Evolutionary conservation across 2,797 vertebrate genomes (phyloP).

Genomic region (Lerista edwardsae): DNA sequence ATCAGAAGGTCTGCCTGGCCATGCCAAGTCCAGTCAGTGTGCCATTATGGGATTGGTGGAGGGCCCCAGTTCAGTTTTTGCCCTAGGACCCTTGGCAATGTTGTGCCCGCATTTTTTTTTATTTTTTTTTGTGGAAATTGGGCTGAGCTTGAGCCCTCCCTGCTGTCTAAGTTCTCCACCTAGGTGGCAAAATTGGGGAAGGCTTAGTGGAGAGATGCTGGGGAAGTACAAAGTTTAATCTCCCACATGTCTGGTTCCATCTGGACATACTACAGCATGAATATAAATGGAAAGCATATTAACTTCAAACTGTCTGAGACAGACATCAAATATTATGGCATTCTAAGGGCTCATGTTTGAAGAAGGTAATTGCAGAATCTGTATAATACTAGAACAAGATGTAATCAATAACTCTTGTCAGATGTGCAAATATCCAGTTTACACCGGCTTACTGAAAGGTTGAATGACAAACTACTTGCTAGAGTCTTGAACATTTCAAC

Average conservation of each 20-base stretch:
- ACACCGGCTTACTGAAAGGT: not conserved
- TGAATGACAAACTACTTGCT: not conserved
- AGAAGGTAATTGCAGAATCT: constrained; percentile 21
- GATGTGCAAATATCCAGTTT: not conserved
- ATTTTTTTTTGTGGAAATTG: too few relatives aligned
- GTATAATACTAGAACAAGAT: constrained; percentile 23
- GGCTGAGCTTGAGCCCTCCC: too few relatives aligned
- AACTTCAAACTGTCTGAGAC: constrained; percentile 21
- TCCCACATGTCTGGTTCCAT: not conserved
- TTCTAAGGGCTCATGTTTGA: constrained; percentile 39
- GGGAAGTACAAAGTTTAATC: constrained; percentile 39
- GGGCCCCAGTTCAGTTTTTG: too few relatives aligned
- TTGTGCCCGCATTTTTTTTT: too few relatives aligned
- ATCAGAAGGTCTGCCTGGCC: too few relatives aligned
- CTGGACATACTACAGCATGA: constrained; percentile 23
- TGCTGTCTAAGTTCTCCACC: too few relatives aligned
- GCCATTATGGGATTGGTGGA: too few relatives aligned
- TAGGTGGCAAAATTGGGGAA: too few relatives aligned
- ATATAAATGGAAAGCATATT: constrained; percentile 35
- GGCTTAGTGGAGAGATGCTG: constrained; percentile 27
- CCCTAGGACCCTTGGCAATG: too few relatives aligned
- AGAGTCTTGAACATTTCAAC: not conserved
- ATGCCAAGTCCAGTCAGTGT: too few relatives aligned
- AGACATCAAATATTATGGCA: not conserved
- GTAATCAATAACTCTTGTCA: constrained; percentile 19